A percentile compares a stretch with the other conserved stretches of the same genome.
Conservation (phyloP, 2,888 invertebrate species). For the Branchellion lobata region DNA sequence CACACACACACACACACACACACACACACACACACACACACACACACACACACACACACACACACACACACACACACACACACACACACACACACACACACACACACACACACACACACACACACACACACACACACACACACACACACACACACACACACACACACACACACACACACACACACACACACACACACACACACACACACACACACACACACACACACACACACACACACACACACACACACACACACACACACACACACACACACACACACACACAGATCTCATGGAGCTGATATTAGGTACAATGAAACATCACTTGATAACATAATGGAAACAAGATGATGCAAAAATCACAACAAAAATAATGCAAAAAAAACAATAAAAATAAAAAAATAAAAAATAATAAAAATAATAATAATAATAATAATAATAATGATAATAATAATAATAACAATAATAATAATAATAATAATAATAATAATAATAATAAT, state of each 20-base stretch:
- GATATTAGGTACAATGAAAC: no score
- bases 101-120: constrained; percentile 7
- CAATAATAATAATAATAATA: constrained; percentile 25
- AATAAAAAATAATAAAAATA: no score
- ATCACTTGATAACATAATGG: no score
- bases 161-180: neutral
- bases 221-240: constrained; percentile 14
- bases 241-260: constrained; percentile 21
- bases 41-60: constrained; percentile 26
- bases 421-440: no score
- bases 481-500: constrained; percentile 1
- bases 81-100: constrained; percentile 5
- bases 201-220: no score
- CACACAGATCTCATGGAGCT: neutral
- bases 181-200: no score
- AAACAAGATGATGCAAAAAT: no score
- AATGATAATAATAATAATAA: neutral
- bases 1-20: no score
- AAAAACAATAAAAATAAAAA: no score
- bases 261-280: constrained; percentile 34
- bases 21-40: neutral
- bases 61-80: constrained; percentile 29
- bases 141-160: no score
- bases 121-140: no score
- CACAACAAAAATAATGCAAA: no score